These are phyloP conservation scores for Charaxes varanes DNA, from an alignment of 1,140 invertebrate species.

Conservation along the genomic window DNA sequence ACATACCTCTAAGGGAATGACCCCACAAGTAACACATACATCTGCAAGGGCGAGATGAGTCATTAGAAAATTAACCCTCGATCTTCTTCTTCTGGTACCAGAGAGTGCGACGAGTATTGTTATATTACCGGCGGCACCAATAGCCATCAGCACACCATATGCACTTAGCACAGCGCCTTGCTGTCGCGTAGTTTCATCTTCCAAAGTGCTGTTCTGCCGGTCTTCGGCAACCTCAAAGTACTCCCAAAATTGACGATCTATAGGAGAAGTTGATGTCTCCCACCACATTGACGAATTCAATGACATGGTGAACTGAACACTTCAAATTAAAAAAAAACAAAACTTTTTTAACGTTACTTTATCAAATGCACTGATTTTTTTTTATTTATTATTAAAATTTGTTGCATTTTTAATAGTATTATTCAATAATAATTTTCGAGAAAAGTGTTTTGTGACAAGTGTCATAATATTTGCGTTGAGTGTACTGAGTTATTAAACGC, in stretches of 20 bases:
- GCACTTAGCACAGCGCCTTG: conserved; percentile 38
- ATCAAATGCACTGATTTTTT: too few relatives aligned
- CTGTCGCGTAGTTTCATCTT: conserved; percentile 28
- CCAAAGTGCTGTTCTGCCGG: conserved; percentile 26
- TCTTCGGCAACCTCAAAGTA: conserved; percentile 30
- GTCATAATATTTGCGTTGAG: too few relatives aligned
- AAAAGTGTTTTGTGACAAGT: too few relatives aligned
- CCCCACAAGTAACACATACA: conserved; percentile 86
- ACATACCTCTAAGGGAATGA: conserved; percentile 85
- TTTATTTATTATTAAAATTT: too few relatives aligned
- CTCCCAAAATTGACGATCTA: conserved; percentile 44
- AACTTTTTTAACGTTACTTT: neutral
- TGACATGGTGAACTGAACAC: neutral
- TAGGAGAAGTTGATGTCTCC: conserved; percentile 25
- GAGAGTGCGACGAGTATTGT: conserved; percentile 82
- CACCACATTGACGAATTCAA: neutral
- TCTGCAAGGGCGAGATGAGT: conserved; percentile 86
- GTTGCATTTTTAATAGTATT: too few relatives aligned
- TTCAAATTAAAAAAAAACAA: neutral
- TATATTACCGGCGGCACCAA: conserved; percentile 76
- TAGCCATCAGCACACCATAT: conserved; percentile 76
- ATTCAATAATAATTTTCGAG: too few relatives aligned
- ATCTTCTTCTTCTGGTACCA: conserved; percentile 79
- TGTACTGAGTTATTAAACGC: too few relatives aligned
- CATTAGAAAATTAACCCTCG: conserved; percentile 84